phyloP scores from a whole-genome alignment of 2,888 invertebrate species.

The Leptinotarsa peninsularis region DNA sequence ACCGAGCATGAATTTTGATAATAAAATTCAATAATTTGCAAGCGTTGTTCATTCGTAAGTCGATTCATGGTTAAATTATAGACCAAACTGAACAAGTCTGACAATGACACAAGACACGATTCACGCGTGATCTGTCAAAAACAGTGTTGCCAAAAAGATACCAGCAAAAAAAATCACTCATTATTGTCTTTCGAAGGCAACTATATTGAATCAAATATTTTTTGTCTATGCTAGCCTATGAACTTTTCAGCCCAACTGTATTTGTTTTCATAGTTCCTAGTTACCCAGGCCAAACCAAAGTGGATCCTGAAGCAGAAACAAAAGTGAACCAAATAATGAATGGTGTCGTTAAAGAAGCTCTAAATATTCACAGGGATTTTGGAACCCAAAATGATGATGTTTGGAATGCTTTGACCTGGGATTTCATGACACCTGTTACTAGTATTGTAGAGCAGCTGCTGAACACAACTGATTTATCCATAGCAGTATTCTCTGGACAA shows the following conservation, averaged over 20 bases:
- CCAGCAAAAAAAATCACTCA: no score
- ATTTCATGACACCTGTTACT: constrained; percentile 80
- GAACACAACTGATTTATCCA: constrained; percentile 75
- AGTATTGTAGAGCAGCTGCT: constrained; percentile 76
- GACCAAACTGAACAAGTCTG: no score
- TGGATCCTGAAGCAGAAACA: constrained; percentile 30
- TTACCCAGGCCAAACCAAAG: constrained; percentile 31
- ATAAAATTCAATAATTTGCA: no score
- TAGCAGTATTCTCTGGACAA: constrained; percentile 81
- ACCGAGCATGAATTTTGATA: no score
- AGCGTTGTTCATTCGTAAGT: no score
- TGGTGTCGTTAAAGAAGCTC: constrained; percentile 73
- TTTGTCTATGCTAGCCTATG: no score
- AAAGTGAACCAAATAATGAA: constrained; percentile 75
- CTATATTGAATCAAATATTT: no score
- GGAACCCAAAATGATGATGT: constrained; percentile 72
- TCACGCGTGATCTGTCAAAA: no score
- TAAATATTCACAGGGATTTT: constrained; percentile 76
- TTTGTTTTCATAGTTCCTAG: background rate
- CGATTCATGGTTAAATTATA: no score
- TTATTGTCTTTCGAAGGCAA: no score
- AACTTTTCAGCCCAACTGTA: background rate
- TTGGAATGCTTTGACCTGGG: constrained; percentile 71
- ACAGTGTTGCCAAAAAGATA: no score
- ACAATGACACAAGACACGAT: no score